phyloP scores from a whole-genome alignment of 2,113 vertebrate species.

The Oreotragus oreotragus region DNA sequence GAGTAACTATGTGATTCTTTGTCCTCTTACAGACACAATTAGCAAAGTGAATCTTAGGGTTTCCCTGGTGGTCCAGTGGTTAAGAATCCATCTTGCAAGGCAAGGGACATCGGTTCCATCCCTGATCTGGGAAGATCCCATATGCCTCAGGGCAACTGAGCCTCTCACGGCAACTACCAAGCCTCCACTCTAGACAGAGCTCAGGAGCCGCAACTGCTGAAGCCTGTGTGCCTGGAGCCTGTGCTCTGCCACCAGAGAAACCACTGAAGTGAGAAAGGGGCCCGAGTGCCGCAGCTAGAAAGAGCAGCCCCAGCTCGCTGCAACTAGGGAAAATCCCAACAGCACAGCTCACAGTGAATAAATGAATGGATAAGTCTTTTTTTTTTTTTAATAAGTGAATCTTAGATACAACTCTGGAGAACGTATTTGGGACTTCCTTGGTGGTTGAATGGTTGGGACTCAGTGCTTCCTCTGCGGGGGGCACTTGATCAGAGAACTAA shows the following conservation, averaged over 20 bases:
- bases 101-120: not conserved
- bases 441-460: not conserved
- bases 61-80: not conserved
- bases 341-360: not conserved
- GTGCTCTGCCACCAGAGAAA: not conserved
- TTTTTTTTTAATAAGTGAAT: too few relatives aligned
- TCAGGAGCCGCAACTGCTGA: not conserved
- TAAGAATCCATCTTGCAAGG: not conserved
- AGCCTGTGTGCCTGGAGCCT: not conserved
- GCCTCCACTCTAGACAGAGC: not conserved
- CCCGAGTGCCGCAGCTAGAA: fast-evolving
- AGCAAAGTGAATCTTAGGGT: not conserved
- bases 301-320: not conserved
- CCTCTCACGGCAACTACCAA: fast-evolving
- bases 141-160: not conserved
- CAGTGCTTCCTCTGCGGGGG: not conserved
- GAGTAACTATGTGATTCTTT: not conserved
- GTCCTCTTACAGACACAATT: not conserved
- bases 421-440: not conserved
- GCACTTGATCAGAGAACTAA: not conserved
- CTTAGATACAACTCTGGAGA: not conserved
- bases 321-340: not conserved
- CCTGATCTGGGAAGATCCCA: not conserved
- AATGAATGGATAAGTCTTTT: not conserved
- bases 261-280: not conserved